Evolutionary conservation across 30 jellyfish, hydroid and myxozoan genomes (phyloP), one percentile per base, ranked within the genome.

Genomic region (Pseudorhiza aurosa): DNA sequence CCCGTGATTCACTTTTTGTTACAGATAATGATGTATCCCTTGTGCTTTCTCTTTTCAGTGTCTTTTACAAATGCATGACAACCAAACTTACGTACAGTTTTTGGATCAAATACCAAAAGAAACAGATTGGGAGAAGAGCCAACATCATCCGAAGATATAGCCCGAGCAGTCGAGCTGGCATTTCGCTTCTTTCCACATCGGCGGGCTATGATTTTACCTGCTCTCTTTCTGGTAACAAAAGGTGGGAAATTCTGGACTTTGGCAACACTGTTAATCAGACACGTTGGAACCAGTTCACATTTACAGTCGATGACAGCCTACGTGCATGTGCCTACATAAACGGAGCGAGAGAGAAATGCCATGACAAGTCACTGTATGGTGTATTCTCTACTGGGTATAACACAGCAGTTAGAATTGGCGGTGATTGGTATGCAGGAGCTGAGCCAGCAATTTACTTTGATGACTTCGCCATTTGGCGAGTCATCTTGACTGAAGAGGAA

Each of bases 281-380:
- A 45, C 24, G 26, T 9, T 68, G 82, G 82, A 68, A 68, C 26
- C 82, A 68, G 19, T 68, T 68, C 46, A 68, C 82, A 7, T 42
- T 68, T 37, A 1, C 51, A 1, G 82, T 68, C 11, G 82, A 43
- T 42, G 82, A 68, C 14, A 45, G 44, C 65, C 22, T 0, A 10
- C 26, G 5, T 40, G 8, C 25, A 8, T 68, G 82, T 24, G 82
- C 35, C 27, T 68, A 19, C 17, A 29, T 68, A 49, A 68, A 68
- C 51, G 82, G 82, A 43, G 62, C 8, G 7, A 68, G 26, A 45
- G 67, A 68, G 2, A 33, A 29, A 22, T 68, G 82, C 68, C 12
- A 47, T 15, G n/a, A 5, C 25, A 4, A 7, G 2, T 15, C 62
- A 3, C 6, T 47, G 12, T 4, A 15, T 26, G 62, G 2, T 4